A percentile compares a stretch with the other conserved stretches of the same genome.
phyloP scores from a whole-genome alignment of 2,113 vertebrate genomes.

The Chaetorhynchus papuensis region DNA sequence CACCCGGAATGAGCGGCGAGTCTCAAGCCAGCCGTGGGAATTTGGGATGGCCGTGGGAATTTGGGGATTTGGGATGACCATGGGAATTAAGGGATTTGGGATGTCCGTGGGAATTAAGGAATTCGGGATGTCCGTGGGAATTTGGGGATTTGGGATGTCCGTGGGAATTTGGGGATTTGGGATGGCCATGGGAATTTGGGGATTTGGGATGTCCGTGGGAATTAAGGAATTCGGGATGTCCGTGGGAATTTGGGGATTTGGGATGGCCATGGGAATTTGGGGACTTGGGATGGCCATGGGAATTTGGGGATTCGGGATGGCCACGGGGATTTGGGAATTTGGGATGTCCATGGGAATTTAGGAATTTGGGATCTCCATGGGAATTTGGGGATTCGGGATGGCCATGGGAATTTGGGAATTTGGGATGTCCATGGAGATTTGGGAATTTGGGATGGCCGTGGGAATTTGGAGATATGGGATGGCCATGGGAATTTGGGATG shows the following conservation, averaged over 20 bases:
- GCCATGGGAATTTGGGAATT: accelerated
- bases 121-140: accelerated
- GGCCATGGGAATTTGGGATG: neutral
- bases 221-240: no score
- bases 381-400: neutral
- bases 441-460: accelerated
- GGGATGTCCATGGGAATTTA: accelerated
- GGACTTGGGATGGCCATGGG: neutral
- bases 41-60: accelerated
- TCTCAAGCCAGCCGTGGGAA: neutral
- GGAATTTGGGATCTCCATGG: neutral
- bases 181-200: accelerated
- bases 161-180: accelerated
- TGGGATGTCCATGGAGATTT: accelerated
- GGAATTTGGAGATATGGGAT: neutral
- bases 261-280: accelerated
- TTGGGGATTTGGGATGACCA: neutral
- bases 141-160: neutral
- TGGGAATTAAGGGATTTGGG: neutral
- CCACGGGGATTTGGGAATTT: no score
- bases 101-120: accelerated
- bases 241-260: accelerated
- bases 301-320: no score
- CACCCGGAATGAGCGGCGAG: neutral
- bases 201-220: neutral